Evolutionary conservation across 2,113 vertebrate species (phyloP).

Genomic region (Pandion haliaetus): DNA sequence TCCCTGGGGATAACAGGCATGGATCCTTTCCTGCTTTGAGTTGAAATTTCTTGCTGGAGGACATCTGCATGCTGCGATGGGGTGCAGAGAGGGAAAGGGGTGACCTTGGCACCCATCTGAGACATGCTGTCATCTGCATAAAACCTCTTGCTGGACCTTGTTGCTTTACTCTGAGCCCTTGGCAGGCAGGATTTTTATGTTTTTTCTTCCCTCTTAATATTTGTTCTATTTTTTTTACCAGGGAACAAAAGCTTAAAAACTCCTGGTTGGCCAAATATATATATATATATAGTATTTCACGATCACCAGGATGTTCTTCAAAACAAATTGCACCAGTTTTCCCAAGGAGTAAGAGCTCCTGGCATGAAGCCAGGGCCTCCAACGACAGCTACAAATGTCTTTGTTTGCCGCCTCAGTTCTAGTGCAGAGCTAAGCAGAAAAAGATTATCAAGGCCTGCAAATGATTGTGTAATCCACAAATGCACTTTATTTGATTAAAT

Average conservation of each 20-base stretch:
- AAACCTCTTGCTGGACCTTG: background rate
- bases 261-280: background rate
- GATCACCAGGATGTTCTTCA: background rate
- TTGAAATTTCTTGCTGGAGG: background rate
- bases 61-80: rapidly evolving
- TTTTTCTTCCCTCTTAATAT: background rate
- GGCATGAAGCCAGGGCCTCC: slow-evolving; percentile 37
- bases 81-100: background rate
- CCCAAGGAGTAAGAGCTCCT: slow-evolving; percentile 28
- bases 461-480: slow-evolving; percentile 55
- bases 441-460: slow-evolving; percentile 50
- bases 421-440: slow-evolving; percentile 57
- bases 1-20: background rate
- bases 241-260: background rate
- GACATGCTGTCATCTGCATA: background rate
- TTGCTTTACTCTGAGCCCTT: background rate
- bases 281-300: background rate
- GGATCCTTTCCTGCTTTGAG: background rate
- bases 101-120: background rate
- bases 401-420: slow-evolving; percentile 51
- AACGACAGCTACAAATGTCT: slow-evolving; percentile 58
- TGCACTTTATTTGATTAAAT: slow-evolving; percentile 69
- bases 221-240: background rate
- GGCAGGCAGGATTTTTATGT: background rate
- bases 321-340: slow-evolving; percentile 25